Base-by-base conservation (phyloP, 2,797 vertebrate genomes). In the Cheirogaleus major region DNA sequence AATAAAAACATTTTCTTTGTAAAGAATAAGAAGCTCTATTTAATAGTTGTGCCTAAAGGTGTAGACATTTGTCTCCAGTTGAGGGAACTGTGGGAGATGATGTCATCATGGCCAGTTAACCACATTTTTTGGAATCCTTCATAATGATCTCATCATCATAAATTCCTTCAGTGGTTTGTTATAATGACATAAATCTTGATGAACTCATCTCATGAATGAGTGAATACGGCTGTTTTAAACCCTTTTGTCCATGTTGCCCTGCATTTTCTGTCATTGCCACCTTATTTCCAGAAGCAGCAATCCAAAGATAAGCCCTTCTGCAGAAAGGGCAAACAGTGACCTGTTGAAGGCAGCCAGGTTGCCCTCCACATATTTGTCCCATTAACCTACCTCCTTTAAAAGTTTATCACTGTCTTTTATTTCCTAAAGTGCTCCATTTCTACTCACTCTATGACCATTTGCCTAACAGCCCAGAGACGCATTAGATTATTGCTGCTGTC, bases 231-330 rank as follows among this genome's bases (percentile, higher is more conserved):
- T 65, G 38, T 94, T 89, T 65, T 57, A 79, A 81, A 59, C 11
- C 50, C 41, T 96, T 97, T 88, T 81, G 61, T 55, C 15, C 0
- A 4, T 89, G 91, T 91, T 96, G 65, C n/a, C 70, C 27, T 93
- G 52, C 35, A 86, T 97, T 97, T 97, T 92, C 80, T 30, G 32
- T 73, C 50, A 70, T n/a, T 13, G 18, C 45, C n/a, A 45, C 84
- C 27, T 91, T 92, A 86, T 10, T 22, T 78, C 92, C 97, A 95
- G n/a, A 95, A 97, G 83, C 5, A 93, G 67, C 89, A 97, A 96
- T 50, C 25, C 63, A 61, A 93, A 75, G 73, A 89, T 4, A 81
- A 92, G 43, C n/a, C 83, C 96, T 93, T 91, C 65, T 79, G 91
- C 75, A 93, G 22, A 73, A 94, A 96, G 87, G n/a, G 38, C 82